phyloP scores from a whole-genome alignment of 2,113 vertebrate genomes.

The Otus sunia region DNA sequence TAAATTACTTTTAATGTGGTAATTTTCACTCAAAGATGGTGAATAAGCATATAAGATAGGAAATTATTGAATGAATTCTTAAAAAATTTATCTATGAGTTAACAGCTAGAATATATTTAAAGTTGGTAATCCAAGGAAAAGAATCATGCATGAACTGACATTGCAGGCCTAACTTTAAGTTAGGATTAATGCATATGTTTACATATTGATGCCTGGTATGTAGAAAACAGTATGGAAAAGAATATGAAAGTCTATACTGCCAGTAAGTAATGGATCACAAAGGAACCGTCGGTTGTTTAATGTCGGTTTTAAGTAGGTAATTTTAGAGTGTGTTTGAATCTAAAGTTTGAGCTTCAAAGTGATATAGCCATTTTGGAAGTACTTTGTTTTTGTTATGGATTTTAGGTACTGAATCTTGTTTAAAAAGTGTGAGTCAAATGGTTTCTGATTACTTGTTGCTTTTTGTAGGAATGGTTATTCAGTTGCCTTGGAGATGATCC shows the following conservation, averaged over 20 bases:
- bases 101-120: not conserved
- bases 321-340: not conserved
- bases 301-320: not conserved
- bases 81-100: not conserved
- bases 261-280: not conserved
- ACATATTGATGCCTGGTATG: not conserved
- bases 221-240: not conserved
- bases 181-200: not conserved
- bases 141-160: not conserved
- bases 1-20: not conserved
- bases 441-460: not conserved
- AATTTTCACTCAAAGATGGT: not conserved
- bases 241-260: not conserved
- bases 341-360: not conserved
- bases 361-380: not conserved
- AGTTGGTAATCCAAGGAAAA: not conserved
- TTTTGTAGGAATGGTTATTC: constrained; percentile 74
- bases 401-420: not conserved
- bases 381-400: not conserved
- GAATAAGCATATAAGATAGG: not conserved
- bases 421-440: not conserved
- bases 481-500: constrained; percentile 78
- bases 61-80: not conserved
- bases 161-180: not conserved
- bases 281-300: not conserved